Base-by-base conservation (phyloP, 2,113 vertebrate species). In the Mugil cephalus region DNA sequence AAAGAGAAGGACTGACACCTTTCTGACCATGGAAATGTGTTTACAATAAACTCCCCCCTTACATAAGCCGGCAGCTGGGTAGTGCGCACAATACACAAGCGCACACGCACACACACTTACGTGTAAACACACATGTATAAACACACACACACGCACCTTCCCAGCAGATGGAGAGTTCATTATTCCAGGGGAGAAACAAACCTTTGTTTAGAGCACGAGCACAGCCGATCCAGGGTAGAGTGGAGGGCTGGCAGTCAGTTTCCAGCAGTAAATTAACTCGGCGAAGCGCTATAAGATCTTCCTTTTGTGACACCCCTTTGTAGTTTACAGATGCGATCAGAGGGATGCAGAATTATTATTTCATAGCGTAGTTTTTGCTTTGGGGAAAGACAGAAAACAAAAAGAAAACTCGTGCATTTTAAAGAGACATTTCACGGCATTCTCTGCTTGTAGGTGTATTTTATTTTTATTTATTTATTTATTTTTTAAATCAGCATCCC, bases 1-100 rank as follows among this genome's bases (percentile, higher is more conserved):
- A 84, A 83, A 86, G 53, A 82, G 67, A 72, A 47, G 64, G 79
- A 79, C 51, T 70, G 74, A 88, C 84, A 87, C 87, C 63, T 81
- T 79, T 80, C 73, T 77, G 63, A 85, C 66, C 70, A 53, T 13
- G 43, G 50, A 90, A 71, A 73, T 62, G 69, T 83, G 76, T 91
- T 88, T 82, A 87, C 74, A 82, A 60, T 70, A 63, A 77, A 68
- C 36, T 59, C 55, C 43, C 48, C 18, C 39, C 60, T 82, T 82
- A 85, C 55, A 36, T 79, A 87, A 90, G 46, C 52, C 54, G 64
- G 77, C 86, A 85, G 80, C 74, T 83, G 75, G 63, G 56, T 47
- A 48, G 62, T 53, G 56, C 43, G 51, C 36, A 68, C 43, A 53
- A 42, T 14, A 64, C 65, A 70, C 38, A 68, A 35, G 60, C 12